Evolutionary conservation across 2,113 vertebrate genomes (phyloP).

Genomic region (Gallinago undulata): DNA sequence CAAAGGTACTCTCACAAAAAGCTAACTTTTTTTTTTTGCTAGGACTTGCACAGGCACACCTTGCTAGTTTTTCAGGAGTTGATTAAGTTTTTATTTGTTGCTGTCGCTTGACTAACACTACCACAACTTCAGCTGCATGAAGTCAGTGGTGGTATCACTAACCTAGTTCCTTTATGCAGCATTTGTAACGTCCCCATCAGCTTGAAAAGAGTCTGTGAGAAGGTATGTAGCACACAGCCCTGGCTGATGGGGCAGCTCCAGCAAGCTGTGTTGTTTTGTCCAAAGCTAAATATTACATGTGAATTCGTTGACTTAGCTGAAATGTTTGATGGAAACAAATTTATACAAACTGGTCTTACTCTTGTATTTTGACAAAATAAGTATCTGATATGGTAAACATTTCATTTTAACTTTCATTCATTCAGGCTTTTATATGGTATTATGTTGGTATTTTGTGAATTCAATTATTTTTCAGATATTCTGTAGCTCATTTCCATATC

Average conservation of each 20-base stretch:
- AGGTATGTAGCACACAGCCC: background rate
- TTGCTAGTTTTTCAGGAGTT: background rate
- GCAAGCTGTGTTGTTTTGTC: background rate
- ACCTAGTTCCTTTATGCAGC: background rate
- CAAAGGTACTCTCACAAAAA: background rate
- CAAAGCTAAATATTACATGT: background rate
- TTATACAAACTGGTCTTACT: background rate
- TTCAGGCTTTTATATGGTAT: background rate
- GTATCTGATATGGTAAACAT: conserved; percentile 27
- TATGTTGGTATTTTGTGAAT: background rate
- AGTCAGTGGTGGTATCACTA: background rate
- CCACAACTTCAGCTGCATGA: background rate
- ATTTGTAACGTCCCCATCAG: background rate
- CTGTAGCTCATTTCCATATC: conserved; percentile 11
- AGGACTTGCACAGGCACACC: background rate
- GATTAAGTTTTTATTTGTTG: background rate
- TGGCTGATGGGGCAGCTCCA: background rate
- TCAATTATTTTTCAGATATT: conserved; percentile 28
- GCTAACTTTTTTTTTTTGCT: background rate
- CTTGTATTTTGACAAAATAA: background rate
- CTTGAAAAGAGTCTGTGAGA: background rate
- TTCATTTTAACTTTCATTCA: conserved; percentile 34
- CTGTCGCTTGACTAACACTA: background rate
- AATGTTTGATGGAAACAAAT: background rate
- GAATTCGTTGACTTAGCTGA: conserved; percentile 19